Evolutionary conservation across 1,140 invertebrate genomes (phyloP).

Genomic region (Brachionus paranguensis): DNA sequence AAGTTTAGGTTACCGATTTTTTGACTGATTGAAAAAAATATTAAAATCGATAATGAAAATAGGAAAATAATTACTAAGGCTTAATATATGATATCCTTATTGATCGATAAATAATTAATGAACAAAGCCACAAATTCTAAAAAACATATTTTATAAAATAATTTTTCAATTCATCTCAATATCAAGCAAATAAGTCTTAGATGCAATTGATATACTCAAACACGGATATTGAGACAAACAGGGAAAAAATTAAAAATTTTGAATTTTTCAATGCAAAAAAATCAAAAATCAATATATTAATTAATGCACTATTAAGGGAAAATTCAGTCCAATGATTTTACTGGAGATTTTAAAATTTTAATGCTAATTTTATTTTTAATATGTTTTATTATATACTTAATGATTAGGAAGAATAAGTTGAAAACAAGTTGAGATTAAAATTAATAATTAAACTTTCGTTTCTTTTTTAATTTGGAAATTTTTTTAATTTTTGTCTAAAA

Average conservation of each 20-base stretch:
- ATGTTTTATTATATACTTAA: too few relatives aligned
- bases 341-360: neutral
- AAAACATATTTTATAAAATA: neutral
- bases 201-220: neutral
- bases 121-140: neutral
- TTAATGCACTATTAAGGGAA: slow-evolving; percentile 45
- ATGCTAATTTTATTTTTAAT: too few relatives aligned
- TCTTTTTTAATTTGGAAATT: too few relatives aligned
- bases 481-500: too few relatives aligned
- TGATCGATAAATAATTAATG: slow-evolving; percentile 12
- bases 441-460: too few relatives aligned
- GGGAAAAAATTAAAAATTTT: neutral
- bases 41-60: neutral
- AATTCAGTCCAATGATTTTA: neutral
- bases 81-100: neutral
- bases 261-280: slow-evolving; percentile 44
- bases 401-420: too few relatives aligned
- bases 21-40: neutral
- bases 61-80: neutral
- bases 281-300: slow-evolving; percentile 17
- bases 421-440: too few relatives aligned
- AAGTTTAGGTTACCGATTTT: neutral
- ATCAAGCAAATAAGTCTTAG: neutral
- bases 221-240: neutral
- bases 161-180: slow-evolving; percentile 19